Base-by-base conservation (phyloP, 1,140 invertebrate genomes). In the Lethrus apterus region DNA sequence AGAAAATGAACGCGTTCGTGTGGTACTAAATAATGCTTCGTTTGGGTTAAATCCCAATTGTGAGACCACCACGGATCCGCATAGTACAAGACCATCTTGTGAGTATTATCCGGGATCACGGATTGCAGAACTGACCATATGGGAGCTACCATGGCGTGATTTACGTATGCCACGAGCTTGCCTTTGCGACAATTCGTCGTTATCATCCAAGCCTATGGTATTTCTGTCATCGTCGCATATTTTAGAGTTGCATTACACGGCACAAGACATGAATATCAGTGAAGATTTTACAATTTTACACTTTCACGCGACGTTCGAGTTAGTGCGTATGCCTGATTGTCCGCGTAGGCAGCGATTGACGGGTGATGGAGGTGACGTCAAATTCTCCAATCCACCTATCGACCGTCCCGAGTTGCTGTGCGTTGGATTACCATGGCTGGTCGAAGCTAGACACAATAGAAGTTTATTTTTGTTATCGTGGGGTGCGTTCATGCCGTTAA, bases 381-480 rank as follows among this genome's bases (percentile, higher is more conserved):
- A 75, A 51, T 76, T 78, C 48, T 52, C 71, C 1, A 72, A 72
- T 47, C 81, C 81, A 1, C 80, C 80, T 0, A 54, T 74, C 3
- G 75, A 75, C 7, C 64, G 73, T 17, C 69, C 74, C 10, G 78
- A 81, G 45, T 75, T 78, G 1, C 77, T 82, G 50, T 88, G 84
- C 60, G 77, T 78, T 7, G 82, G 83, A 9, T 65, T 83, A 35
- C 83, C 84, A 1, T 87, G 84, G 79, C 63, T 85, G 34, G 73
- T 88, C 14, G 78, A 81, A 59, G 83, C 84, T 1, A 71, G 81
- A 38, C 77, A 81, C 30, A 85, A 86, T 54, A 75, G 79, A 15
- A 84, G 82, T 3, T 69, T 88, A 1, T 87, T 85, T 53, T 67
- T 87, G 13, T 66, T 84, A 23, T 83, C 83, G 3, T 86, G 83